These are phyloP conservation scores for Drosophila varians DNA, from an alignment of 1,140 invertebrate genomes.

Conservation along the genomic window DNA sequence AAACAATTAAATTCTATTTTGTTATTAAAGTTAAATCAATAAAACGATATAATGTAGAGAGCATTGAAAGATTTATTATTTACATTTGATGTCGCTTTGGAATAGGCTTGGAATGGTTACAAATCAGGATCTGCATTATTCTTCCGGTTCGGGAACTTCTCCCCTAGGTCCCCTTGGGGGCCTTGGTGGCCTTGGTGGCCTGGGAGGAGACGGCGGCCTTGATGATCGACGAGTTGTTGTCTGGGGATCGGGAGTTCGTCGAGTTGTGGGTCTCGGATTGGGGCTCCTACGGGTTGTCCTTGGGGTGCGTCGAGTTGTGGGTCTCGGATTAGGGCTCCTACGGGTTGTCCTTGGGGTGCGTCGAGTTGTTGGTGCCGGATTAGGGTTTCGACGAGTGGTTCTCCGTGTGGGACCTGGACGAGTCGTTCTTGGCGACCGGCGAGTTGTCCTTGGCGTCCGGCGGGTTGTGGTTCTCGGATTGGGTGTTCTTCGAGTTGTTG, in stretches of 20 bases:
- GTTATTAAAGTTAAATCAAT: too few species aligned
- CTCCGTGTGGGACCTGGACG: neutral
- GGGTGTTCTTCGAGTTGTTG: neutral
- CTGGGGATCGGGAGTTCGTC: neutral
- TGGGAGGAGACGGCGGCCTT: neutral
- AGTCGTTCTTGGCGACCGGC: neutral
- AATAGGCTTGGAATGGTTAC: too few species aligned
- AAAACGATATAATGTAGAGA: constrained; percentile 2
- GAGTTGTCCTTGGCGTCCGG: neutral
- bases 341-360: neutral
- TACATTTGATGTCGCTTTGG: too few species aligned
- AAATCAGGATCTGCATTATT: neutral
- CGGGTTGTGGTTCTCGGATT: neutral
- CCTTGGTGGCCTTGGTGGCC: neutral
- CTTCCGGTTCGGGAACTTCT: neutral
- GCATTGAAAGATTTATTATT: constrained; percentile 17
- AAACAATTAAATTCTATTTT: neutral
- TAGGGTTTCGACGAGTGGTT: neutral
- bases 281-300: neutral
- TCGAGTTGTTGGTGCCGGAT: neutral
- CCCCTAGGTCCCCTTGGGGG: neutral
- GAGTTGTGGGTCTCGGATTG: neutral
- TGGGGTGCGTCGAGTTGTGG: neutral
- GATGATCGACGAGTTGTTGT: neutral
- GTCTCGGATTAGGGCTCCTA: neutral